A percentile compares a stretch with the other conserved stretches of the same genome.
phyloP scores from a whole-genome alignment of 2,113 vertebrate genomes.

The Thamnophis sirtalis region DNA sequence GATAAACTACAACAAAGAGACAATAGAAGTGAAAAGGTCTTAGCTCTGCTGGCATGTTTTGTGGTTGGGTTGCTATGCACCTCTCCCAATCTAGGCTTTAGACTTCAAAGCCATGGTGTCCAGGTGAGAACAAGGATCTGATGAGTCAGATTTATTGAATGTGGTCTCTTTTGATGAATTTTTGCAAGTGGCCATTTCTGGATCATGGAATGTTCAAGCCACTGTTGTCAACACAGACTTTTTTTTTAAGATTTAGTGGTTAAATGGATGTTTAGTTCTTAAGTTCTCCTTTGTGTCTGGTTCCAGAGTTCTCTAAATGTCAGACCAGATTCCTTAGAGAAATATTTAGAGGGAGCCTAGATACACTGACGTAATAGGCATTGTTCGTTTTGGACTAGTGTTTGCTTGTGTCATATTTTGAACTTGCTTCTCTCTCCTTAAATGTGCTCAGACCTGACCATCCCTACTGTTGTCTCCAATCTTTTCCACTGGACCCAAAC shows the following conservation, averaged over 20 bases:
- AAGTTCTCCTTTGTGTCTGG: neutral
- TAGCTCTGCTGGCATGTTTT: neutral
- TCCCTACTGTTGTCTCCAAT: neutral
- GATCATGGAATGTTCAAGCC: neutral
- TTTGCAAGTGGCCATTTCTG: neutral
- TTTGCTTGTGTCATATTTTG: neutral
- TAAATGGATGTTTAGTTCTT: neutral
- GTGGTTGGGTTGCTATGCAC: accelerated
- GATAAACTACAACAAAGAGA: neutral
- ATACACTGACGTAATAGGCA: neutral
- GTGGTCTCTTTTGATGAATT: neutral
- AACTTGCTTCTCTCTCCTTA: neutral
- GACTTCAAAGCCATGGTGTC: neutral
- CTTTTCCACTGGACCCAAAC: neutral
- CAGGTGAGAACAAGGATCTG: neutral
- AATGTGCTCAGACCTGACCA: neutral
- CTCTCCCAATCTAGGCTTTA: neutral
- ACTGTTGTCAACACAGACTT: neutral
- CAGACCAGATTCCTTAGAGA: neutral
- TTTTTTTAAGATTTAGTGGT: neutral
- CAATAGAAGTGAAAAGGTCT: neutral
- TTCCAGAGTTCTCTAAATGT: neutral
- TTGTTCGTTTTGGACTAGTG: neutral
- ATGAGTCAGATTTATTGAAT: neutral
- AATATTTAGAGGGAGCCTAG: neutral